Base-by-base conservation (phyloP, 2,113 vertebrate genomes). In the Sciurus niger region DNA sequence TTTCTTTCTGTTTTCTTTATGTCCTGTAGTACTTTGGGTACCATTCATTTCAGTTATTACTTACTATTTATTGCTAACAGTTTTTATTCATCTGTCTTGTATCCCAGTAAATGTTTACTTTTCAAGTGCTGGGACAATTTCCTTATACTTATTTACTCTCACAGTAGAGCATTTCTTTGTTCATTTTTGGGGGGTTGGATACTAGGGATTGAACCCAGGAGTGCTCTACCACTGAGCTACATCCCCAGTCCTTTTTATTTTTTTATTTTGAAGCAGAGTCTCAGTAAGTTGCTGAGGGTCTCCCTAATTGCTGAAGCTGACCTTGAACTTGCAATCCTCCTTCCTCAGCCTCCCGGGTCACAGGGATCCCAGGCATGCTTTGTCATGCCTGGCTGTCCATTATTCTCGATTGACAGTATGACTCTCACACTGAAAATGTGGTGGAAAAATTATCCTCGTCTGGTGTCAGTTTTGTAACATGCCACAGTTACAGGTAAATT, bases 1-100 rank as follows among this genome's bases (percentile, higher is more conserved):
- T 83, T 88, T 93, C 65, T 76, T 82, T 18, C 60, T 58, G 2
- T 58, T 60, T 63, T 72, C 24, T 77, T 89, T 92, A 22, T 0
- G 55, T 84, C 40, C 16, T 86, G 2, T 22, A 55, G 37, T 22
- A 37, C 0, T 86, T 46, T 85, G 67, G 58, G 7, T 80, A 53
- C 28, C 12, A 67, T 6, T 93, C n/a, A 20, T 97, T 95, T 87
- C 25, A 83, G 65, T 84, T 68, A 78, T 68, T 90, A 16, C 1
- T 28, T 6, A 51, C 6, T 79, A 16, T 6, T 25, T 63, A 28
- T 16, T 89, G 60, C 63, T 89, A 46, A 79, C 3, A 60, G 24
- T 70, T 97, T 94, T 89, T 24, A 68, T 53, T 92, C 90, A 73
- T 67, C 55, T 63, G 34, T 90, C n/a, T 88, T 89, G 2, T 95